phyloP scores from a whole-genome alignment of 2,797 vertebrate genomes.

The Galago senegalensis region DNA sequence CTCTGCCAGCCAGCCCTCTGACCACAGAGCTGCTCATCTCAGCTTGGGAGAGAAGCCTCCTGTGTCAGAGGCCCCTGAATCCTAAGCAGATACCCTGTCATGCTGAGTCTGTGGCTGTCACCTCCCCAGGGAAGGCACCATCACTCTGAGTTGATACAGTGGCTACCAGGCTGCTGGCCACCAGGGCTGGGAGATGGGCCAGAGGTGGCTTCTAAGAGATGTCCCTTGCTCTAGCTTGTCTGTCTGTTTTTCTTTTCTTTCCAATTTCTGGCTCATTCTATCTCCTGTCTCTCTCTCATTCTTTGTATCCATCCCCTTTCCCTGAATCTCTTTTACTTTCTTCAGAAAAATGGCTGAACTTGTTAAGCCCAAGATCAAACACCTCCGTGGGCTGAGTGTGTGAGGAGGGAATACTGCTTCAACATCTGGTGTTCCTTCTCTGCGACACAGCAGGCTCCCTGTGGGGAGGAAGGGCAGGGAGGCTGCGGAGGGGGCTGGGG shows the following conservation, averaged over 20 bases:
- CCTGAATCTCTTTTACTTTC: conserved; percentile 59
- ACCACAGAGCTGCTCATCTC: conserved; percentile 20
- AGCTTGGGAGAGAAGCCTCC: conserved; percentile 72
- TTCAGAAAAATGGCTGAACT: conserved; percentile 80
- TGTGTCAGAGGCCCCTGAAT: conserved; percentile 65
- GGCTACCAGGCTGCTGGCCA: neutral
- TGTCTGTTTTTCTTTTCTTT: neutral
- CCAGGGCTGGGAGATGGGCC: neutral
- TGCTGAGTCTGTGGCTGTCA: conserved; percentile 62
- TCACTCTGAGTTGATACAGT: neutral
- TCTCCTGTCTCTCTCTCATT: neutral
- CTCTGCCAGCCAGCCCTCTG: conserved; percentile 58
- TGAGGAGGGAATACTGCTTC: neutral
- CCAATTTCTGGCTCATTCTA: conserved; percentile 24
- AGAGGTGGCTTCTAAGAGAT: conserved; percentile 31
- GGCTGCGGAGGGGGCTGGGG: neutral
- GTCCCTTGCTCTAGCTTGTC: conserved; percentile 41
- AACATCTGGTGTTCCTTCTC: conserved; percentile 1
- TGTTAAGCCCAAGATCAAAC: conserved; percentile 86
- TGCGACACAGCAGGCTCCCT: neutral
- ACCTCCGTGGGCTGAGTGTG: conserved; percentile 52
- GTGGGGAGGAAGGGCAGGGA: neutral
- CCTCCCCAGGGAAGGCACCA: neutral
- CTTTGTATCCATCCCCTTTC: conserved; percentile 49
- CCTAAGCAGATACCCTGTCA: conserved; percentile 68